A percentile compares a stretch with the other conserved stretches of the same genome.
Conservation (phyloP, 2,888 invertebrate species). For the Epinotia demarniana region DNA sequence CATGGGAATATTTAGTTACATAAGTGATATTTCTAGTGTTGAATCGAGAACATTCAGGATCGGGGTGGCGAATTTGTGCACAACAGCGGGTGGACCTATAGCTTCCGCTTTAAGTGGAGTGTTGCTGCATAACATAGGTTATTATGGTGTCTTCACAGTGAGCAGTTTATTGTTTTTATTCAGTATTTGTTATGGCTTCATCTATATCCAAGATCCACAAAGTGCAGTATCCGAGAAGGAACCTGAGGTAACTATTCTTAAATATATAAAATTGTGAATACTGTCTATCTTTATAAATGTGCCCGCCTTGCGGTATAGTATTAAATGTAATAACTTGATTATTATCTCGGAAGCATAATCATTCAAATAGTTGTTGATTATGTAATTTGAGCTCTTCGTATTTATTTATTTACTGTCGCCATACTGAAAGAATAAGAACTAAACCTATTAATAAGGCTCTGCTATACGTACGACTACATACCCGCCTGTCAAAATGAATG, state of each 20-base stretch:
- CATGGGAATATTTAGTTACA: constrained; percentile 75
- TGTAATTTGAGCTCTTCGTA: too few relatives aligned
- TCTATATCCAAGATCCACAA: constrained; percentile 72
- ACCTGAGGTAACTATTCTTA: constrained; percentile 55
- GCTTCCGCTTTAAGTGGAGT: constrained; percentile 76
- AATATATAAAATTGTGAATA: background rate
- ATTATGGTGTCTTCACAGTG: constrained; percentile 80
- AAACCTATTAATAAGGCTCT: too few relatives aligned
- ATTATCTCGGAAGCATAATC: too few relatives aligned
- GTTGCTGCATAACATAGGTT: constrained; percentile 73
- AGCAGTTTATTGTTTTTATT: constrained; percentile 71
- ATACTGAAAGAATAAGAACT: too few relatives aligned
- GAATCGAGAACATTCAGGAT: constrained; percentile 84
- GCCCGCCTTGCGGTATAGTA: too few relatives aligned
- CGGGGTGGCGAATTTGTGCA: constrained; percentile 80
- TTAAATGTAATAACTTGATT: too few relatives aligned
- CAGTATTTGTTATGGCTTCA: constrained; percentile 75
- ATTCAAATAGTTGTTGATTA: too few relatives aligned
- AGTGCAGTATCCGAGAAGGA: constrained; percentile 55
- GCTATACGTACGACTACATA: too few relatives aligned
- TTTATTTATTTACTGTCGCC: too few relatives aligned
- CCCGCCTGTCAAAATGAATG: too few relatives aligned
- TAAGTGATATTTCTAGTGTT: constrained; percentile 72
- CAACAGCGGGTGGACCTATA: constrained; percentile 73
- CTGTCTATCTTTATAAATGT: too few relatives aligned